Conservation (phyloP, 1,140 invertebrate genomes). For the Bombus balteatus region DNA sequence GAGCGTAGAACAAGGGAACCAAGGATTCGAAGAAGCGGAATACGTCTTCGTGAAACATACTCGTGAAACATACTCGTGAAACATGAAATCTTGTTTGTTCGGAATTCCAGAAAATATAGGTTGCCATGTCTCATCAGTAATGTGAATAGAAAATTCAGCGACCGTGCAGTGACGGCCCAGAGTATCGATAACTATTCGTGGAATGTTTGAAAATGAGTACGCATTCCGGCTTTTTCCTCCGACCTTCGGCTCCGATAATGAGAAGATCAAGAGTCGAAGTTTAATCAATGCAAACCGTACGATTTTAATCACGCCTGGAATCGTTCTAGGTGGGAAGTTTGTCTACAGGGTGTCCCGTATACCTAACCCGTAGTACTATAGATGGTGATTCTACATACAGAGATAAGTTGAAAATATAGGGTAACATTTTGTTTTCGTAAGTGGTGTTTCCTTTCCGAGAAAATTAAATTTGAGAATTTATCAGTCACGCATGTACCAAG, state of each 20-base stretch:
- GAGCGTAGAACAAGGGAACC: conserved; percentile 32
- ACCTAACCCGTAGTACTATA: background rate
- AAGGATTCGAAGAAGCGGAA: background rate
- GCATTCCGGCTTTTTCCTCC: background rate
- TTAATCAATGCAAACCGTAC: background rate
- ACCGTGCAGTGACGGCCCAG: background rate
- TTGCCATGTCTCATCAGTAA: background rate
- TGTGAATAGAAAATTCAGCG: background rate
- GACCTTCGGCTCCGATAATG: conserved; percentile 8
- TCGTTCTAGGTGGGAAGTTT: background rate
- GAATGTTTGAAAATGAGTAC: background rate
- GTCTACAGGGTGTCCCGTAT: too few relatives aligned
- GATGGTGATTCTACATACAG: background rate
- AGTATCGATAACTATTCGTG: background rate
- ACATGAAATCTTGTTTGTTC: conserved; percentile 8
- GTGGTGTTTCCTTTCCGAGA: too few relatives aligned
- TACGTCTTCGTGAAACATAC: background rate
- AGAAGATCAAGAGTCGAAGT: conserved; percentile 9
- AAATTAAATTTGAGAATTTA: too few relatives aligned
- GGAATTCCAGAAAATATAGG: background rate
- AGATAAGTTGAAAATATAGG: too few relatives aligned
- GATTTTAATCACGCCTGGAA: conserved; percentile 9
- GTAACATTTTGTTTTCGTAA: too few relatives aligned
- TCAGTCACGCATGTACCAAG: too few relatives aligned
- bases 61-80: conserved; percentile 26